Conservation (phyloP, 2,113 vertebrate species). For the Gnathonemus longibarbis region DNA sequence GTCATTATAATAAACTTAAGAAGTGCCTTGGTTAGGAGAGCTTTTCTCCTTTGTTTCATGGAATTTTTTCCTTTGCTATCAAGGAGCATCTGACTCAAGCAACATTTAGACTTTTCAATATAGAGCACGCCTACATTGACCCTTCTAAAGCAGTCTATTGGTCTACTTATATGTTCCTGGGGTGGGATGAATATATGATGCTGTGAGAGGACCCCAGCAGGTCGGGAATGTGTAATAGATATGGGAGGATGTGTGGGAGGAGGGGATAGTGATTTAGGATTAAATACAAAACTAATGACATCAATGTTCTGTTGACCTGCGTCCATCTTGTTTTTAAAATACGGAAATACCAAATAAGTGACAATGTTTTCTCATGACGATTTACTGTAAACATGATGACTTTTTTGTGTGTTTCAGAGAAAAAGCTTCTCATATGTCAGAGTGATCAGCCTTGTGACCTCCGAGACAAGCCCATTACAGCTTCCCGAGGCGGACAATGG, state of each 20-base stretch:
- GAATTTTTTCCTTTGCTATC: background rate
- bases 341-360: background rate
- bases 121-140: background rate
- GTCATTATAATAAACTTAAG: background rate
- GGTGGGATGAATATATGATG: background rate
- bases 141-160: background rate
- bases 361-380: background rate
- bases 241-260: background rate
- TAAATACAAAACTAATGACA: background rate
- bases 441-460: background rate
- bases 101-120: background rate
- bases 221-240: background rate
- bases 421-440: background rate
- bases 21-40: background rate
- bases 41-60: background rate
- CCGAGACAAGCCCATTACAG: background rate
- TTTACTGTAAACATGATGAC: background rate
- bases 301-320: background rate
- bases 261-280: background rate
- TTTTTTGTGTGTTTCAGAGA: background rate
- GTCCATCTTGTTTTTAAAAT: background rate
- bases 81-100: background rate
- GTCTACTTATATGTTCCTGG: background rate
- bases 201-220: background rate
- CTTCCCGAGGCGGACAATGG: background rate